Conservation (phyloP, 2,113 vertebrate genomes). For the Elephantulus edwardii region DNA sequence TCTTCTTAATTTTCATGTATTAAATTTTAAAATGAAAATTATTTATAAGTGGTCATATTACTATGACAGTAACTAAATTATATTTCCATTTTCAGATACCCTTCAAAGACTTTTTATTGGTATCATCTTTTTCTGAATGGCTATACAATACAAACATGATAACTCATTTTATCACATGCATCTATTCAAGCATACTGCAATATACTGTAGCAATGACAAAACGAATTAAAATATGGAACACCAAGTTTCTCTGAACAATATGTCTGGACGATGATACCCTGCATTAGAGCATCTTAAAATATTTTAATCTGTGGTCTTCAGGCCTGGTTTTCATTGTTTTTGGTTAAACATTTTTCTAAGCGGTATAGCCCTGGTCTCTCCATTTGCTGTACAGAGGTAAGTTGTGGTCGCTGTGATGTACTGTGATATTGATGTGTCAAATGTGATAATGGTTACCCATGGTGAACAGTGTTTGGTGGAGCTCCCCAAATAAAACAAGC, state of each 20-base stretch:
- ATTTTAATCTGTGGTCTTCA: too few relatives aligned
- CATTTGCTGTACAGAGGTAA: too few relatives aligned
- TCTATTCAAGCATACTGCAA: not conserved
- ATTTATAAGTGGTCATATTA: not conserved
- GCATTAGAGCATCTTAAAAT: not conserved
- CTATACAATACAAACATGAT: not conserved
- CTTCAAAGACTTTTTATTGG: not conserved
- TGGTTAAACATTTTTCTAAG: too few relatives aligned
- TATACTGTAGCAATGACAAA: not conserved
- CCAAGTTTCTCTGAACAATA: not conserved
- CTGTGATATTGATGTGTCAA: too few relatives aligned
- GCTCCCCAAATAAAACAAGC: too few relatives aligned
- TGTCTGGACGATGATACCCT: not conserved
- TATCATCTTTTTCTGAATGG: not conserved
- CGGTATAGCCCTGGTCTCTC: too few relatives aligned
- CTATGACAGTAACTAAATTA: not conserved
- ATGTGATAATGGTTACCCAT: too few relatives aligned
- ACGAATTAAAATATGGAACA: not conserved
- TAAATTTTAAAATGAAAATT: constrained; percentile 33
- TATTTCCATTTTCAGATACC: not conserved
- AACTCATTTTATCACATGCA: not conserved
- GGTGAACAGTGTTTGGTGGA: too few relatives aligned
- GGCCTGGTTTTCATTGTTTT: too few relatives aligned
- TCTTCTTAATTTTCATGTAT: not conserved
- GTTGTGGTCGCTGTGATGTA: too few relatives aligned